Evolutionary conservation across 1,140 invertebrate genomes (phyloP).

Genomic region (Ladona fulva): DNA sequence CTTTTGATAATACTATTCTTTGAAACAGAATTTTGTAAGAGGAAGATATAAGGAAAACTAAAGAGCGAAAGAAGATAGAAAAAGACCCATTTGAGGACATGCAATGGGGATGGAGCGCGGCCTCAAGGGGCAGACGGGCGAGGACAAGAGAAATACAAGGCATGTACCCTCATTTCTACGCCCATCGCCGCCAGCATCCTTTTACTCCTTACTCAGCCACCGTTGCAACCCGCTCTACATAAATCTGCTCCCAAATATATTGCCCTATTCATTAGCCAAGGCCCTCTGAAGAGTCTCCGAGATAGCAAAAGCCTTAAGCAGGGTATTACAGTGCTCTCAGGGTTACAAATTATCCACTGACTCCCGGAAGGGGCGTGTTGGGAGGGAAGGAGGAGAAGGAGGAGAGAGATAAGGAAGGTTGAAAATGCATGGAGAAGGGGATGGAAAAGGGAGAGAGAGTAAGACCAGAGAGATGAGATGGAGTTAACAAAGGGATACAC

Average conservation of each 20-base stretch:
- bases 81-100: neutral
- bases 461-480: neutral
- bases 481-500: conserved; percentile 1
- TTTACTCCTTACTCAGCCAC: neutral
- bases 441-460: neutral
- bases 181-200: neutral
- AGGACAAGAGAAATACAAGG: neutral
- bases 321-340: conserved; percentile 7
- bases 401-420: neutral
- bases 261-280: neutral
- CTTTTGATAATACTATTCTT: too few species aligned
- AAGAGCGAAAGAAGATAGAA: too few species aligned
- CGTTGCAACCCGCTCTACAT: neutral
- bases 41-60: neutral
- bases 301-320: conserved; percentile 9
- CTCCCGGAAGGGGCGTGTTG: neutral
- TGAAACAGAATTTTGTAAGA: too few species aligned
- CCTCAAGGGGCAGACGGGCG: neutral
- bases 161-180: neutral
- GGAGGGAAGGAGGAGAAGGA: neutral
- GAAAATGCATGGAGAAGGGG: neutral
- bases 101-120: neutral
- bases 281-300: neutral
- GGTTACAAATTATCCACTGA: conserved; percentile 5
- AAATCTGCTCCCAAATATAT: conserved; percentile 10